Base-by-base conservation (phyloP, 2,888 invertebrate genomes). In the Papilio demoleus region DNA sequence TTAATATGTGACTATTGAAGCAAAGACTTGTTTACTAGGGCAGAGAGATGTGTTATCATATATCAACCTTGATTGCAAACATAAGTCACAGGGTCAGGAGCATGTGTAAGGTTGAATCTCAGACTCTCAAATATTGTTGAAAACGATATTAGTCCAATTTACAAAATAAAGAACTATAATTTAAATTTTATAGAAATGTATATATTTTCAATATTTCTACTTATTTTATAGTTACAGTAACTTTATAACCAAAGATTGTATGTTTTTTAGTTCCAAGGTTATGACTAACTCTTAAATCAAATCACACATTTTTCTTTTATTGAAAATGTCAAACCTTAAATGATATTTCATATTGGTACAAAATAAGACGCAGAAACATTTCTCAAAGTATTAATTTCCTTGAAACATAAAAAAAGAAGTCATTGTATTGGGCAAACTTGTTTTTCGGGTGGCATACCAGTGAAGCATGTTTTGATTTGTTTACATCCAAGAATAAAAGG, bases 371-470 rank as follows among this genome's bases (percentile, higher is more conserved):
- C 24, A n/a, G 5, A 27, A 24, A 27, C 24, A 24, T 24, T 50
- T 8, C 22, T 24, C 22, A 22, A 47, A 53, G 27, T 24, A 53
- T 53, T 27, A 1, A 53, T 53, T 53, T 53, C 53, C 24, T n/a
- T 53, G 53, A 53, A 53, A 0, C 8, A 27, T 27, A 53, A 5
- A 27, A 53, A 53, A n/a, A 53, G 14, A 53, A 53, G 22, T 11
- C 8, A 14, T 24, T 2, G 6, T 12, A 4, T 50, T 27, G 53
- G 11, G 12, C 24, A 50, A 47, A 53, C 53, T n/a, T 27, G 53
- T 53, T 53, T 50, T 53, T 53, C 47, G 24, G 27, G 53, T 53
- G 14, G 27, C 53, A 53, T 27, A 53, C n/a, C 27, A 24, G 50
- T 11, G 14, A 0, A 5, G 50, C 47, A 24, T 47, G 24, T 50